Percentiles rank a stretch among this genome's conserved stretches.
Conservation (phyloP, 2,888 invertebrate genomes). For the Brachyptera risi region DNA sequence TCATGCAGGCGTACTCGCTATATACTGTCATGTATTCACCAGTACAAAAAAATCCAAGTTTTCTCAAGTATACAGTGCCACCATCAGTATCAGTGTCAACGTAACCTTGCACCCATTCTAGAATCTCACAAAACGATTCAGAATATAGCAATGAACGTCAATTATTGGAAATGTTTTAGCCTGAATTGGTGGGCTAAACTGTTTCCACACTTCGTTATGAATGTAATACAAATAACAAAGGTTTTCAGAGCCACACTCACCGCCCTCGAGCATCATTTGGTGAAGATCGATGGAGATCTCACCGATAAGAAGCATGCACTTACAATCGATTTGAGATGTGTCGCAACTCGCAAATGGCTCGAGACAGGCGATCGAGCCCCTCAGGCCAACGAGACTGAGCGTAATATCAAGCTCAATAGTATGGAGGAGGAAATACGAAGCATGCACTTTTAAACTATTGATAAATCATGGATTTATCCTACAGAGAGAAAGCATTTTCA, state of each 20-base stretch:
- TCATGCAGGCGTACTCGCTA: too few relatives aligned
- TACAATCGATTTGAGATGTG: conserved; percentile 68
- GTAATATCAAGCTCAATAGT: conserved; percentile 65
- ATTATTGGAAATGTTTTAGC: too few relatives aligned
- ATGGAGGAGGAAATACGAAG: conserved; percentile 47
- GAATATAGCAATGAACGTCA: too few relatives aligned
- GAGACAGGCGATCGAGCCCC: conserved; percentile 47
- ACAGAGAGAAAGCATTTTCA: background rate
- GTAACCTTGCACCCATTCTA: too few relatives aligned
- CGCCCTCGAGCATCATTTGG: conserved; percentile 63
- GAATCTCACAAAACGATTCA: too few relatives aligned
- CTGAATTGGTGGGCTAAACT: too few relatives aligned
- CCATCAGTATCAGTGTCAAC: too few relatives aligned
- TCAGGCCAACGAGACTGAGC: conserved; percentile 59
- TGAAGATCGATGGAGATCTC: conserved; percentile 63
- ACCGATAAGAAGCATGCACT: conserved; percentile 71
- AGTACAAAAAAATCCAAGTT: too few relatives aligned
- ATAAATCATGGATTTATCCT: too few relatives aligned
- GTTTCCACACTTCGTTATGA: too few relatives aligned
- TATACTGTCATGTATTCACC: too few relatives aligned
- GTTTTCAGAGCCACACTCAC: conserved; percentile 61
- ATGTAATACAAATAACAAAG: background rate
- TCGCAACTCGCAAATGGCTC: conserved; percentile 61
- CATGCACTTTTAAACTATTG: background rate
- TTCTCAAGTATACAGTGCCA: too few relatives aligned